Evolutionary conservation across 2,888 invertebrate species (phyloP), one percentile per base, ranked within the genome.

Genomic region (Drosophila meridiana): DNA sequence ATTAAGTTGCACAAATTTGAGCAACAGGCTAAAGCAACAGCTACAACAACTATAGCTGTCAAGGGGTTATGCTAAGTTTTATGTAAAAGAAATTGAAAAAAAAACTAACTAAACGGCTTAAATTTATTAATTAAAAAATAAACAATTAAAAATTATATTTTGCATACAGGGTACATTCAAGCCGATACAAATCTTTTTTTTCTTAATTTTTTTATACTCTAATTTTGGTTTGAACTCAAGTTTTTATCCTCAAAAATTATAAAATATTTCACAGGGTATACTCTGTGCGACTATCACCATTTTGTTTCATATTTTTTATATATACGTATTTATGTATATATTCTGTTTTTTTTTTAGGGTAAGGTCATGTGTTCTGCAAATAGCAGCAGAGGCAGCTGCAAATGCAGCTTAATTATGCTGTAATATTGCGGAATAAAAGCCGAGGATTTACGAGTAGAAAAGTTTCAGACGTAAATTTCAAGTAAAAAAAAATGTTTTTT

Each of bases 321-420:
- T 36, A 53, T 42, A 8, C 13, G 3, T 28, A 13, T 47, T 4
- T 38, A 28, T 36, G 5, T 14, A 55, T 38, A 42, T 36, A 42
- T 14, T 30, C 6, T 4, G 30, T 5, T 34, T 20, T 50, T 34
- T 28, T 65, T 66, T 69, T 64, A 36, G 62, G 40, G 57, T 66
- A 80, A 68, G 78, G 77, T 78, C 75, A 76, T 74, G 71, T 81
- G 53, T 32, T 67, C 62, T 42, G 60, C 55, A 73, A 76, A 73
- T 61, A 65, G 56, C 43, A 53, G 48, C 38, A 48, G 59, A 26
- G 36, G 5, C 48, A 69, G 38, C 53, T 59, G 47, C 42, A 63
- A 78, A 40, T 76, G 76, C 78, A 72, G 76, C 72, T 78, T 78
- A 80, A 78, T 78, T 78, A 80, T 80, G 45, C 80, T 63, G 80